These are phyloP conservation scores for Mythimna lalbum DNA, from an alignment of 2,888 invertebrate species.

Conservation along the genomic window DNA sequence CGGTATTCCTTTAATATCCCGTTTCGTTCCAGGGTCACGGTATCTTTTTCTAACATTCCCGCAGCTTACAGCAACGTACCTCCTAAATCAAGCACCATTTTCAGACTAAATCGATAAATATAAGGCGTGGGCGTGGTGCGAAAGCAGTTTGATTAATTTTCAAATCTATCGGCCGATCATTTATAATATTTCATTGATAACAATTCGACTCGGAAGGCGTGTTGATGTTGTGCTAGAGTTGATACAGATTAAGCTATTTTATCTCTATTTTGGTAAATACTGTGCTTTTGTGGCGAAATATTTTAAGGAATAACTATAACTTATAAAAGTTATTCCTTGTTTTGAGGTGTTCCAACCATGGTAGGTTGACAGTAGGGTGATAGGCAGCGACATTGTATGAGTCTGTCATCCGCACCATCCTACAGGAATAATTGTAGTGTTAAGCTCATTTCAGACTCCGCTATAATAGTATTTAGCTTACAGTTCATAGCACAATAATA, in stretches of 20 bases:
- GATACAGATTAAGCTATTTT: background rate
- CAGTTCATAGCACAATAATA: too few relatives aligned
- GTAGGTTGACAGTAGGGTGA: too few relatives aligned
- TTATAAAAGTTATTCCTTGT: too few relatives aligned
- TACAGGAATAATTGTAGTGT: background rate
- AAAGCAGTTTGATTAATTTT: slow-evolving; percentile 1
- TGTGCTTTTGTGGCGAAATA: background rate
- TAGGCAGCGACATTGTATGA: too few relatives aligned
- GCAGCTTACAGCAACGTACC: background rate
- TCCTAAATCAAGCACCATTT: background rate
- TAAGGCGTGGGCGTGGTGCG: background rate
- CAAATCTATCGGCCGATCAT: background rate
- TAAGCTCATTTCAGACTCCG: too few relatives aligned
- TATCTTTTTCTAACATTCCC: too few relatives aligned
- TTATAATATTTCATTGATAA: slow-evolving; percentile 4
- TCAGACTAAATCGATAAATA: background rate
- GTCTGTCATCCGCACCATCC: too few relatives aligned
- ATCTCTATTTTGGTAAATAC: background rate
- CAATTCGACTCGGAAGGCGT: background rate
- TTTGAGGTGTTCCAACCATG: too few relatives aligned
- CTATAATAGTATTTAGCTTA: too few relatives aligned
- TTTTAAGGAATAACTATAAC: background rate
- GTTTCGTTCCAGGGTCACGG: too few relatives aligned
- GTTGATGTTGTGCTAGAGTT: background rate
- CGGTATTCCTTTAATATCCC: too few relatives aligned